Base-by-base conservation (phyloP, 2,888 invertebrate genomes). In the Baronia brevicornis region DNA sequence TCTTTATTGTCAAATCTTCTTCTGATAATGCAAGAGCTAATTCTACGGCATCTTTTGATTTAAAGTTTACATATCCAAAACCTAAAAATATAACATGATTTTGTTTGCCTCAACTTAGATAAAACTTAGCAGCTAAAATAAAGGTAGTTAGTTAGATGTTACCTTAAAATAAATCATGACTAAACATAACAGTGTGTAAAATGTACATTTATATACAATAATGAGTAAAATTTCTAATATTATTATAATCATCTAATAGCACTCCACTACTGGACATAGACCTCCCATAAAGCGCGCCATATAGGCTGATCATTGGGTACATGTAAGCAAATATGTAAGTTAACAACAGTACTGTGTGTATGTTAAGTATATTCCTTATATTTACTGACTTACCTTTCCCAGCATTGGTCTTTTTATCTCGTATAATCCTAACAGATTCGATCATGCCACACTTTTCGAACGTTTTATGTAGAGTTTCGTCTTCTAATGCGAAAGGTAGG, bases 51-150 rank as follows among this genome's bases (percentile, higher is more conserved):
- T 91, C 91, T 39, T 84, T 67, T 2, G 85, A 85, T 38, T 85
- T 65, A 57, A 94, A 95, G 62, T 91, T 91, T 1, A 95, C 87
- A 54, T 90, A 95, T 10, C 90, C 94, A 55, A 93, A 90, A 19
- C 91, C 85, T 85, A 51, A 12, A 44, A 55, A 12, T 21, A 3
- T 22, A 11, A 8, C 6, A 8, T 23, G 5, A 14, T 10, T 28
- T n/a, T 24, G n/a, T n/a, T n/a, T n/a, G n/a, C n/a, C n/a, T n/a
- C n/a, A n/a, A n/a, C n/a, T n/a, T n/a, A n/a, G n/a, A n/a, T n/a
- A n/a, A n/a, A n/a, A n/a, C n/a, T n/a, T n/a, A n/a, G n/a, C n/a
- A n/a, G n/a, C n/a, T n/a, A n/a, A n/a, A n/a, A n/a, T n/a, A n/a
- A n/a, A n/a, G n/a, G n/a, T n/a, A n/a, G n/a, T n/a, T n/a, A n/a